Evolutionary conservation across 2,888 invertebrate genomes (phyloP), one percentile per base, ranked within the genome.

Genomic region (Liopterus haemorrhoidalis): DNA sequence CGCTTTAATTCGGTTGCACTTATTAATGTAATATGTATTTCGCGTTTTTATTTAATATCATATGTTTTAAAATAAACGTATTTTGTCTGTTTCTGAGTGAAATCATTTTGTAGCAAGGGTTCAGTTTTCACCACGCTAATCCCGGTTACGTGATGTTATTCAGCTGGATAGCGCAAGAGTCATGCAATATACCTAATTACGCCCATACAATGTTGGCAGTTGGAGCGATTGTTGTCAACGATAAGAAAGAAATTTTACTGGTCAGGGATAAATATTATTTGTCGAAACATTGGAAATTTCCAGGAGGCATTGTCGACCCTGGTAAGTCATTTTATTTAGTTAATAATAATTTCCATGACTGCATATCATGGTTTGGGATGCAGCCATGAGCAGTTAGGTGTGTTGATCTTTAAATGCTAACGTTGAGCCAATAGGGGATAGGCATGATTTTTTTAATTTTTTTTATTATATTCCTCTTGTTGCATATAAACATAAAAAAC

Each of bases 221-320:
- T 4, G 94, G 91, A 21, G 91, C 85, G 4, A 76, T 93, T 54
- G 89, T 94, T 5, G 74, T 89, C 0, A 88, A 91, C 66, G 77
- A 82, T 4, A 72, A 78, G 5, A 74, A 82, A 42, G 78, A 91
- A 68, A 69, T 95, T 41, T 71, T 95, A 39, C 85, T 87, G 14
- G 85, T 95, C 0, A 75, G 79, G 54, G 93, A 95, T 62, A 79
- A 79, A 59, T 77, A 77, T 59, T 68, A 71, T 46, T 63, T 71
- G 12, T 59, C 63, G 32, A 70, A 75, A 3, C 76, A 79, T 59
- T 94, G 91, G 91, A 94, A 94, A 70, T 70, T 94, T 5, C 94
- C 95, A 11, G 94, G 95, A 40, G 94, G 94, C 38, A 87, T 86
- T 69, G 87, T 89, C 12, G 87, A 93, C 65, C 83, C 82, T 68